Conservation (phyloP, 2,888 invertebrate species). For the Scelioninae gen. 2 region DNA sequence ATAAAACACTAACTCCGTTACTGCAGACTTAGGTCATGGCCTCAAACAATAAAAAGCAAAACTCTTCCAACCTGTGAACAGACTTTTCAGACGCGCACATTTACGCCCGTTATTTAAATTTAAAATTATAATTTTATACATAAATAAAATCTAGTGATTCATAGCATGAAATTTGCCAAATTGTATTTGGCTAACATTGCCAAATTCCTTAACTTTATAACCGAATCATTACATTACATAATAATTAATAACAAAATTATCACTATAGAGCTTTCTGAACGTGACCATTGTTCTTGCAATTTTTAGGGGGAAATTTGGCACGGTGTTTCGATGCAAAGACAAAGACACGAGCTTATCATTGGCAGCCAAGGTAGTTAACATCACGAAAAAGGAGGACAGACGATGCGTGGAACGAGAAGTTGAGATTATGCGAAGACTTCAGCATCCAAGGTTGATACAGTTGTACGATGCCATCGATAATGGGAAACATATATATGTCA, state of each 20-base stretch:
- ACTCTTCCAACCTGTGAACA: too few species aligned
- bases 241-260: slow-evolving; percentile 24
- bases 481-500: slow-evolving; percentile 95
- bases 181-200: too few species aligned
- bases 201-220: slow-evolving; percentile 4
- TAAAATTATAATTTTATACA: too few species aligned
- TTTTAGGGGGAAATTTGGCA: slow-evolving; percentile 95
- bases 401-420: slow-evolving; percentile 96
- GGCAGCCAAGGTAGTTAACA: slow-evolving; percentile 95
- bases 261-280: too few species aligned
- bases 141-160: too few species aligned
- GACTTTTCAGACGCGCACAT: too few species aligned
- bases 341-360: slow-evolving; percentile 86
- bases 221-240: slow-evolving; percentile 3
- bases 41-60: too few species aligned
- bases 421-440: slow-evolving; percentile 95
- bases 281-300: slow-evolving; percentile 8
- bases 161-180: too few species aligned
- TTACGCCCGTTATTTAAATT: too few species aligned
- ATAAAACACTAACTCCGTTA: too few species aligned
- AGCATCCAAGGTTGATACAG: slow-evolving; percentile 97
- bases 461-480: slow-evolving; percentile 98
- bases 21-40: too few species aligned
- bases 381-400: slow-evolving; percentile 89
- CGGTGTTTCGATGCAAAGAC: slow-evolving; percentile 94